A percentile compares a stretch with the other conserved stretches of the same genome.
These are phyloP conservation scores for Scolopax mira DNA, from an alignment of 2,113 vertebrate species.

Conservation along the genomic window DNA sequence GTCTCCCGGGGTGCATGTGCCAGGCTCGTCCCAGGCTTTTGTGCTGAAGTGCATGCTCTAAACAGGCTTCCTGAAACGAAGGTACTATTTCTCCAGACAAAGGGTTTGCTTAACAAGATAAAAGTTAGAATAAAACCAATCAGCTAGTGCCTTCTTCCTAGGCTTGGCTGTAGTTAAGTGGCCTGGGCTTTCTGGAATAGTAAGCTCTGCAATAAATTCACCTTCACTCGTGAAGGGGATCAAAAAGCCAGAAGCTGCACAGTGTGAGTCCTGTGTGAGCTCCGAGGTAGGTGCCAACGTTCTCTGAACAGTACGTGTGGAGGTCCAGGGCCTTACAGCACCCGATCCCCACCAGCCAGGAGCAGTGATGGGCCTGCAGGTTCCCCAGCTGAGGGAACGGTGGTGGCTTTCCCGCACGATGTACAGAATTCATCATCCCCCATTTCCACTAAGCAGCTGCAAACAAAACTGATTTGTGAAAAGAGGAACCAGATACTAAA, in stretches of 20 bases:
- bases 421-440: background rate
- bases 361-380: background rate
- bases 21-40: background rate
- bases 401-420: background rate
- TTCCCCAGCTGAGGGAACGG: background rate
- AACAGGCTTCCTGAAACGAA: background rate
- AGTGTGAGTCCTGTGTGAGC: background rate
- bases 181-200: background rate
- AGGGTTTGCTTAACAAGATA: background rate
- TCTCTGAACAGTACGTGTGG: background rate
- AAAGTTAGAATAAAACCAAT: background rate
- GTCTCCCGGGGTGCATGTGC: background rate
- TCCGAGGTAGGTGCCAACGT: accelerated
- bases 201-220: background rate
- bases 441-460: background rate
- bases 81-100: background rate
- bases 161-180: background rate
- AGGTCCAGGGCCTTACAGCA: background rate
- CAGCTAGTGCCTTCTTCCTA: background rate
- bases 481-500: background rate
- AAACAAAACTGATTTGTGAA: background rate
- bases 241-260: background rate
- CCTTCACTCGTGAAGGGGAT: background rate
- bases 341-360: background rate
- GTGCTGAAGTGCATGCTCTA: background rate